A percentile compares a stretch with the other conserved stretches of the same genome.
Conservation (phyloP, 2,888 invertebrate genomes). For the Andrena marginata region DNA sequence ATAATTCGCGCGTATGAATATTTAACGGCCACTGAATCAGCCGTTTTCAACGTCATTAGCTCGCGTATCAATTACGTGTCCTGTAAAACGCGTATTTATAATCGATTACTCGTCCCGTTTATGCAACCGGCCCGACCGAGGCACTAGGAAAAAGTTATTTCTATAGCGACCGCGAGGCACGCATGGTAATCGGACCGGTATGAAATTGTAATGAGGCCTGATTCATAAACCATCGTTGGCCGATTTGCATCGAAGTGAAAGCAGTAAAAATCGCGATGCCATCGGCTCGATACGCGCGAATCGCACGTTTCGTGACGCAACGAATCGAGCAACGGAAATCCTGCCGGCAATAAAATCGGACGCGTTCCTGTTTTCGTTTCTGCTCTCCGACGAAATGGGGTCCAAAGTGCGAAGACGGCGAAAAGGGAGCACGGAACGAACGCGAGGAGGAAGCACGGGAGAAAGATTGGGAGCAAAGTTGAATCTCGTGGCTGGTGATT, state of each 20-base stretch:
- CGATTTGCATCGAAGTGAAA: conserved; percentile 36
- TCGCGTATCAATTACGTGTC: conserved; percentile 27
- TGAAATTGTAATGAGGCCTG: conserved; percentile 38
- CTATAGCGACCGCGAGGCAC: conserved; percentile 5
- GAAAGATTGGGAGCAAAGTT: not conserved
- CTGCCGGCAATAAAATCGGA: too few relatives aligned
- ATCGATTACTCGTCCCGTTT: conserved; percentile 40
- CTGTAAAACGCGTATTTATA: conserved; percentile 40
- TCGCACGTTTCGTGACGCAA: not conserved
- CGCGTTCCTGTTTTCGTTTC: too few relatives aligned
- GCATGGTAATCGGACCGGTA: conserved; percentile 16
- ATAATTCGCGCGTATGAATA: conserved; percentile 33
- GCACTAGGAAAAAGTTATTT: conserved; percentile 48
- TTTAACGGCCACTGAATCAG: conserved; percentile 37
- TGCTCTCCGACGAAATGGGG: too few relatives aligned
- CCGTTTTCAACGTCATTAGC: conserved; percentile 33
- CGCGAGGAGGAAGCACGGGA: not conserved
- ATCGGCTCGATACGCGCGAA: not conserved
- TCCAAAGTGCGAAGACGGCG: too few relatives aligned
- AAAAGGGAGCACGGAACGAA: not conserved
- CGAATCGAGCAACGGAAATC: not conserved
- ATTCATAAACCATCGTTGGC: conserved; percentile 28
- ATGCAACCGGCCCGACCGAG: conserved; percentile 25
- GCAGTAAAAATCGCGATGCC: conserved; percentile 15
- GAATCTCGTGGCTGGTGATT: conserved; percentile 6